Conservation (phyloP, 1,140 invertebrate species). For the Orchesella cincta region DNA sequence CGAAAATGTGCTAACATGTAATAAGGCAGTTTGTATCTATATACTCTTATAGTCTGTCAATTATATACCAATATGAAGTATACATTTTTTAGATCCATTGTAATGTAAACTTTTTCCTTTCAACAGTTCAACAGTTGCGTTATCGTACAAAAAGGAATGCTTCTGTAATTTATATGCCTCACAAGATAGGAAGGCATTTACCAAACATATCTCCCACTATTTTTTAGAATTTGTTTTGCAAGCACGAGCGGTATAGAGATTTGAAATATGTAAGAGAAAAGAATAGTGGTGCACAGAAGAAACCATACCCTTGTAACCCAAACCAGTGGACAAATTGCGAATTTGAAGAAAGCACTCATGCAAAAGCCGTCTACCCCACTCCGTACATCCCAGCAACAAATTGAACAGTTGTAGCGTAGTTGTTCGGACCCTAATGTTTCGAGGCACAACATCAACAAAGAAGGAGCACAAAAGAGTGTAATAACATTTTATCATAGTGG, state of each 20-base stretch:
- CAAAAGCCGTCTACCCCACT: constrained; percentile 4
- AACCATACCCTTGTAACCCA: background rate
- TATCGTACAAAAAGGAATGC: background rate
- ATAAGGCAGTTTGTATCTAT: background rate
- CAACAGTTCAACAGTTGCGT: constrained; percentile 25
- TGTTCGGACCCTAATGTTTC: background rate
- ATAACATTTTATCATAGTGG: too few species aligned
- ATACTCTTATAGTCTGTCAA: background rate
- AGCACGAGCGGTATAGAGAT: background rate
- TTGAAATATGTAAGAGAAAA: background rate
- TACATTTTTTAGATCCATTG: background rate
- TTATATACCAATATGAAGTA: background rate
- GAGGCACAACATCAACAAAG: background rate
- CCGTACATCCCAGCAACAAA: constrained; percentile 7
- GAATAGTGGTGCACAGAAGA: background rate
- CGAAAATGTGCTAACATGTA: background rate
- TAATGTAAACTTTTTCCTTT: background rate
- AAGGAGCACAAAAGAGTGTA: background rate
- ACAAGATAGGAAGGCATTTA: background rate
- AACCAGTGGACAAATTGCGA: background rate
- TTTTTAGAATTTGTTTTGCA: background rate
- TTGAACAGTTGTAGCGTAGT: constrained; percentile 9
- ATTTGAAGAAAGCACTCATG: constrained; percentile 16
- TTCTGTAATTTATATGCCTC: background rate
- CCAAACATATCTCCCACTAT: background rate